These are phyloP conservation scores for Stenopsyche tienmushanensis DNA, from an alignment of 1,140 invertebrate genomes.

Conservation along the genomic window DNA sequence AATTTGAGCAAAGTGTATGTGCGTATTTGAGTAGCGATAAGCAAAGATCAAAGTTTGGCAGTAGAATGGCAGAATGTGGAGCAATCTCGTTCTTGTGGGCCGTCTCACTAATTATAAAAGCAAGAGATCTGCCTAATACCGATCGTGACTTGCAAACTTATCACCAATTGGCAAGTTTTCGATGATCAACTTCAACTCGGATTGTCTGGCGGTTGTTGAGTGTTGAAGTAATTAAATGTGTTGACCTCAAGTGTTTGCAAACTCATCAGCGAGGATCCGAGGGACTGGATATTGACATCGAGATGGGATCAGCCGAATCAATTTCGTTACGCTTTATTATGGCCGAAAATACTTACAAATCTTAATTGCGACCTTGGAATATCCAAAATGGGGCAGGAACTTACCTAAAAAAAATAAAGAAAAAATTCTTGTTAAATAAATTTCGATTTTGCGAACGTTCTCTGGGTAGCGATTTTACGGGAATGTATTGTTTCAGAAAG, in stretches of 20 bases:
- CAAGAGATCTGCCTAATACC: conserved; percentile 6
- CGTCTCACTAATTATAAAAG: conserved; percentile 10
- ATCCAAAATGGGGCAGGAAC: background rate
- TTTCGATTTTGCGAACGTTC: too few species aligned
- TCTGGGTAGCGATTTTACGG: too few species aligned
- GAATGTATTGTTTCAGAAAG: background rate
- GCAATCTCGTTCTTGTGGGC: too few species aligned
- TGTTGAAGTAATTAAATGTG: conserved; percentile 13
- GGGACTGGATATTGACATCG: background rate
- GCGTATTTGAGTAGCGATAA: background rate
- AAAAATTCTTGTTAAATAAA: background rate
- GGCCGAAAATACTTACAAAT: background rate
- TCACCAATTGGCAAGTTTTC: background rate
- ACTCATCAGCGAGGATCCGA: conserved; percentile 19
- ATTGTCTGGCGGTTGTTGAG: conserved; percentile 8
- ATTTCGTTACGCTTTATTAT: background rate
- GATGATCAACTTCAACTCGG: background rate
- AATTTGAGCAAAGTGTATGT: too few species aligned
- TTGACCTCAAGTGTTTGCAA: conserved; percentile 23
- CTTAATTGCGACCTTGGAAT: background rate
- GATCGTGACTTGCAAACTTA: conserved; percentile 18
- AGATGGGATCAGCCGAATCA: background rate
- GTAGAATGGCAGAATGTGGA: too few species aligned
- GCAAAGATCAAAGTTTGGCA: conserved; percentile 12
- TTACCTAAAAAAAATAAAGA: conserved; percentile 5